A percentile compares a stretch with the other conserved stretches of the same genome.
These are phyloP conservation scores for Ciconia boyciana DNA, from an alignment of 2,113 vertebrate genomes.

Conservation along the genomic window DNA sequence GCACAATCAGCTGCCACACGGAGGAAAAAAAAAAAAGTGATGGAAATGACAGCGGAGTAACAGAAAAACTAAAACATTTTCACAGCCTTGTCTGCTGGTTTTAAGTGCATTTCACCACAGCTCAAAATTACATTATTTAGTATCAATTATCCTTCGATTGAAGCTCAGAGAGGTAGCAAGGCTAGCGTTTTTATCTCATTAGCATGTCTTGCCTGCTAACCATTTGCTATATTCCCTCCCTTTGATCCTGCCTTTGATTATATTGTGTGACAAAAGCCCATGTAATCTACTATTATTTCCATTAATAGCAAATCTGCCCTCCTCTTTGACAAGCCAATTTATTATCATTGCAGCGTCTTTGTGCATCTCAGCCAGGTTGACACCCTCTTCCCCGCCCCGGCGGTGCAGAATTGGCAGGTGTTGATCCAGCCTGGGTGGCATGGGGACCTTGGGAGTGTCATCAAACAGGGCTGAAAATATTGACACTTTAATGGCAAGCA, in stretches of 20 bases:
- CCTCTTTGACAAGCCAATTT: conserved; percentile 77
- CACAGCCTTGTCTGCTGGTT: conserved; percentile 40
- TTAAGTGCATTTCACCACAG: conserved; percentile 66
- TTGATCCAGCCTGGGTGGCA: conserved; percentile 9
- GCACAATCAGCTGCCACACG: neutral
- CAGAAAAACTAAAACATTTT: conserved; percentile 37
- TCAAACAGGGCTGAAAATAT: neutral
- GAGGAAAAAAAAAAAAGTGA: neutral
- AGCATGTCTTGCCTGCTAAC: conserved; percentile 75
- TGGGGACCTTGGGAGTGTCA: neutral
- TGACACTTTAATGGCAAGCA: neutral
- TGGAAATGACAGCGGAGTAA: conserved; percentile 43
- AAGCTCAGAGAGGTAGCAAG: conserved; percentile 63
- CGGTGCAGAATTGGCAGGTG: conserved; percentile 35
- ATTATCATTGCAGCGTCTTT: conserved; percentile 57
- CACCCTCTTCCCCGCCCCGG: neutral
- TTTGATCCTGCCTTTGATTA: conserved; percentile 79
- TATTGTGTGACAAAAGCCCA: conserved; percentile 65
- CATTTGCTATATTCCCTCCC: conserved; percentile 69
- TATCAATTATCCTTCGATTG: conserved; percentile 70
- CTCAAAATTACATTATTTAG: conserved; percentile 68
- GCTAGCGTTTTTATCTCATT: conserved; percentile 77
- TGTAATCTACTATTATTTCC: conserved; percentile 79
- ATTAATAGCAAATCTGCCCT: conserved; percentile 75
- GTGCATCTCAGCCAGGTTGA: conserved; percentile 49